Evolutionary conservation across 2,888 invertebrate genomes (phyloP), one percentile per base, ranked within the genome.

Genomic region (Cryptocephalus primarius): DNA sequence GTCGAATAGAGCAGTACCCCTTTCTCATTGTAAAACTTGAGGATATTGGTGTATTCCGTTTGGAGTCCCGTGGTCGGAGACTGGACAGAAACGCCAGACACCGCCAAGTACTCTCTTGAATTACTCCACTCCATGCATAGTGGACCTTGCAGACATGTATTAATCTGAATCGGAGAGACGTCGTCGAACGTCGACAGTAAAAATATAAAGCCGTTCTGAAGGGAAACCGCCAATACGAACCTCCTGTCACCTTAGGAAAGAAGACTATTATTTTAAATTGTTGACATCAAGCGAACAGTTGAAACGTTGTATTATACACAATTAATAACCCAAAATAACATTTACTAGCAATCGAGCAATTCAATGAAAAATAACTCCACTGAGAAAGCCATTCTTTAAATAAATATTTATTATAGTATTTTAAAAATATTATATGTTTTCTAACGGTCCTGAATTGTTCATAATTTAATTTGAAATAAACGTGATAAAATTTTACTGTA

Each of bases 101-200:
- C 91, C 0, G 94, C 95, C 49, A 96, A 74, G 45, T 93, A 73
- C 66, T 93, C 91, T 33, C 92, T 82, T 1, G 92, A 92, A 69
- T 94, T 95, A 50, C 93, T 93, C 96, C 96, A 96, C 72, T 96
- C 95, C 78, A 95, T 88, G 58, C 87, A 84, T 55, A 90, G 71
- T 8, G 87, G 85, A 13, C 87, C 86, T 59, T 83, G 78, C 50
- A 89, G 72, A n/a, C 83, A 83, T 0, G 94, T 94, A 62, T 81
- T 78, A 55, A 94, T 81, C 57, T 90, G 82, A 56, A 85, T 82
- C 0, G 95, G 95, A 53, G 89, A 88, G 44, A 94, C 84, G 72
- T 96, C 95, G 71, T 96, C 95, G 66, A 90, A 94, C 13, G 88
- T 90, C 53, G 87, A 82, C 69, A 96, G 75, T 59, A 96, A 75